Evolutionary conservation across 2,888 invertebrate species (phyloP).

Genomic region (Lamellibrachia columna): DNA sequence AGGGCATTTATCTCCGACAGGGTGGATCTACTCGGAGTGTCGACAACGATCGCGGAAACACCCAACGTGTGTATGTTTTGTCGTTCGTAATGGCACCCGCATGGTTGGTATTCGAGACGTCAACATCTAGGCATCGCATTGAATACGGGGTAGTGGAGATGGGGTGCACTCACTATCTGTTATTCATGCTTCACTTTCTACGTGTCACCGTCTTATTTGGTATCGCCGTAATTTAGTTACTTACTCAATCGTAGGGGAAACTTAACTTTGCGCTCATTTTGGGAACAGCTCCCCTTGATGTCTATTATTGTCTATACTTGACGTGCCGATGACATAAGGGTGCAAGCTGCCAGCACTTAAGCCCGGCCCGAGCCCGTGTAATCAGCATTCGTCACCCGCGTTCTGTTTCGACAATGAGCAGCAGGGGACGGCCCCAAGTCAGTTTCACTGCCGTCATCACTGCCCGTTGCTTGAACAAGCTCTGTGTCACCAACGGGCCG

Average conservation of each 20-base stretch:
- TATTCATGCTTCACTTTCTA: neutral
- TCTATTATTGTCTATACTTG: neutral
- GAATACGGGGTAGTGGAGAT: neutral
- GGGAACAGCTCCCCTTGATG: neutral
- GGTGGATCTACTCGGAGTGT: neutral
- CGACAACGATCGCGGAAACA: slow-evolving; percentile 12
- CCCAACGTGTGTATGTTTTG: neutral
- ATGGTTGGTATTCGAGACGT: neutral
- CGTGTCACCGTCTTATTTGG: neutral
- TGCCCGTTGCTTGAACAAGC: neutral
- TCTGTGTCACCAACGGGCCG: neutral
- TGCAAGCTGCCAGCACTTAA: neutral
- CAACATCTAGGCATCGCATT: neutral
- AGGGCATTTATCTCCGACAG: neutral
- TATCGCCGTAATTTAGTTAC: neutral
- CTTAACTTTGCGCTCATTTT: neutral
- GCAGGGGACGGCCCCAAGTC: neutral
- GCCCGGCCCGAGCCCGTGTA: neutral
- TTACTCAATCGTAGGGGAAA: neutral
- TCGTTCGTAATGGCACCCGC: slow-evolving; percentile 2
- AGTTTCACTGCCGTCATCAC: neutral
- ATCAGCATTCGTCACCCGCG: neutral
- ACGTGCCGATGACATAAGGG: neutral
- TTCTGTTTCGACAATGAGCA: neutral
- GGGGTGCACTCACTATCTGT: neutral